A percentile compares a stretch with the other conserved stretches of the same genome.
These are phyloP conservation scores for Melanostoma mellinum DNA, from an alignment of 2,888 invertebrate species.

Conservation along the genomic window DNA sequence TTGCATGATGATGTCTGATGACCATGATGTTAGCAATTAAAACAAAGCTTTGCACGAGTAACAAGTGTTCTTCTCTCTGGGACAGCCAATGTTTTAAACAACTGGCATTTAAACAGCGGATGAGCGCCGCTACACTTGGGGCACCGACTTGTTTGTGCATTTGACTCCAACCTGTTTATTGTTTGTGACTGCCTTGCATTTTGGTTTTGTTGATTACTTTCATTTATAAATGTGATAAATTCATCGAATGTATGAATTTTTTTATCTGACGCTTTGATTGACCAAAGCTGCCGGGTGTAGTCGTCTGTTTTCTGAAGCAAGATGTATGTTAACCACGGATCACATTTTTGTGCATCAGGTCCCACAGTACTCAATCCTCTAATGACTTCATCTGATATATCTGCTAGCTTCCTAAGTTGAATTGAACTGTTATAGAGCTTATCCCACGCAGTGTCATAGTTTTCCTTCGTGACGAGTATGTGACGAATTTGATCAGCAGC, in stretches of 20 bases:
- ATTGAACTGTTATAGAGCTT: not conserved
- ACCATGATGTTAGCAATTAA: too few species aligned
- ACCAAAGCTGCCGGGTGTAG: not conserved
- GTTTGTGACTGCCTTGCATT: too few species aligned
- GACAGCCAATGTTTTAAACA: too few species aligned
- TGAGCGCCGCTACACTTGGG: too few species aligned
- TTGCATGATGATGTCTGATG: too few species aligned
- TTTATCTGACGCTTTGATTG: not conserved
- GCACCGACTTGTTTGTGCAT: too few species aligned
- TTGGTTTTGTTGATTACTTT: not conserved
- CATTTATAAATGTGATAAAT: constrained; percentile 7
- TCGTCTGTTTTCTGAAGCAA: constrained; percentile 10
- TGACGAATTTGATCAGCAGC: not conserved
- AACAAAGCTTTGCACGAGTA: too few species aligned
- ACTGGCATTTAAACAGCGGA: too few species aligned
- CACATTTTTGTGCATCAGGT: constrained; percentile 1
- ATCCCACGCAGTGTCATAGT: not conserved
- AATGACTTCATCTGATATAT: not conserved
- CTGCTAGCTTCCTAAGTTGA: not conserved
- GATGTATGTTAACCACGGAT: constrained; percentile 8
- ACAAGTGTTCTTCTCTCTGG: too few species aligned
- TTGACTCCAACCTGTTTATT: not conserved
- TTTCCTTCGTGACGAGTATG: not conserved
- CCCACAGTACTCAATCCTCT: not conserved
- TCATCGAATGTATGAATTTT: constrained; percentile 13